Evolutionary conservation across 1,140 invertebrate species (phyloP), one percentile per base, ranked within the genome.

Genomic region (Copidosoma floridanum): DNA sequence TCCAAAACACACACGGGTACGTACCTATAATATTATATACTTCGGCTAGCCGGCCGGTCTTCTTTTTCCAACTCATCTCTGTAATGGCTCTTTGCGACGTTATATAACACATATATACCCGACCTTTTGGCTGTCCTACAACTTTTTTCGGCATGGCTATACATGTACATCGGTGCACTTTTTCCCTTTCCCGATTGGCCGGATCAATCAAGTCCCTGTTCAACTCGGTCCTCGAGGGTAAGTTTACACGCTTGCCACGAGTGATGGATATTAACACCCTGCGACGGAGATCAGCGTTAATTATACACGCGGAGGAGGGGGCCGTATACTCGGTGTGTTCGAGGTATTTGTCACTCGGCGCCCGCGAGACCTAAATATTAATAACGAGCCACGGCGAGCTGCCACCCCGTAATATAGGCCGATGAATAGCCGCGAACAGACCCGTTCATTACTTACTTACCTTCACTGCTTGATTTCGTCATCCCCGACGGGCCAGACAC

Each of bases 261-360:
- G n/a, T n/a, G n/a, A n/a, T n/a, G n/a, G n/a, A n/a, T n/a, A n/a
- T n/a, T n/a, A n/a, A n/a, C n/a, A n/a, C n/a, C n/a, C n/a, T n/a
- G n/a, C n/a, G n/a, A n/a, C n/a, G 68, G 72, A 78, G 75, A 78
- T 79, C 78, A 79, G 77, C 74, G 77, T 78, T 79, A 79, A 79
- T 79, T 79, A 76, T 75, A 76, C 72, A 79, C 65, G 66, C 64
- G 66, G 71, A 57, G 41, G 27, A 35, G 11, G 48, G 54, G 61
- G 54, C 35, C 53, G 35, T 37, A 18, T 38, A n/a, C n/a, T n/a
- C n/a, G n/a, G n/a, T 38, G 51, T 50, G 64, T 57, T 61, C 68
- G 67, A 71, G 71, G 71, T 77, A 79, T 79, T 79, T 79, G 77
- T 78, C 77, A 79, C 76, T 72, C 65, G 68, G 67, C 69, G 69